Conservation (phyloP, 2,113 vertebrate genomes). For the Empidonax traillii region DNA sequence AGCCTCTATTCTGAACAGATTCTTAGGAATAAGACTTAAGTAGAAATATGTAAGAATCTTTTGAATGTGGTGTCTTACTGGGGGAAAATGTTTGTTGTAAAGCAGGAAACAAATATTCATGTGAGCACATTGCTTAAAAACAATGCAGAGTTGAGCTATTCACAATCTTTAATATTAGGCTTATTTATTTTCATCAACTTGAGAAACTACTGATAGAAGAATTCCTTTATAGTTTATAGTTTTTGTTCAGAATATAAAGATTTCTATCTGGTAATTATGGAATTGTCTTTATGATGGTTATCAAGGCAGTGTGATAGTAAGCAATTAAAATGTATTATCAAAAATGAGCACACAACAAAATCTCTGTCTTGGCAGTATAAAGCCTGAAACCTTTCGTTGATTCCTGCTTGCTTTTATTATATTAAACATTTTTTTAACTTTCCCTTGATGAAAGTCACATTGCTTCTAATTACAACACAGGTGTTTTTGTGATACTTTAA, state of each 20-base stretch:
- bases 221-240: background rate
- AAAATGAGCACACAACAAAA: background rate
- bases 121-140: background rate
- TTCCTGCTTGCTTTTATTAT: background rate
- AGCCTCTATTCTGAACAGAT: background rate
- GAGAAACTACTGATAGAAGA: background rate
- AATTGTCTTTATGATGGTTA: constrained; percentile 46
- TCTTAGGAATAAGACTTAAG: background rate
- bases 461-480: constrained; percentile 6
- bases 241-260: background rate
- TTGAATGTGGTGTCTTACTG: background rate
- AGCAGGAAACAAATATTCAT: background rate
- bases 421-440: background rate
- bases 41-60: background rate
- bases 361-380: background rate
- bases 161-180: background rate
- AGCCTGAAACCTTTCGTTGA: constrained; percentile 21
- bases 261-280: constrained; percentile 28
- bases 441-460: background rate
- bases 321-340: constrained; percentile 44
- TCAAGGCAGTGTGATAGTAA: constrained; percentile 37
- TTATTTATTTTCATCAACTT: background rate
- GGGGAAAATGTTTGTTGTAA: background rate
- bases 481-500: background rate
- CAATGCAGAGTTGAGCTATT: background rate